Conservation (phyloP, 2,113 vertebrate species). For the Crotalus helleri region DNA sequence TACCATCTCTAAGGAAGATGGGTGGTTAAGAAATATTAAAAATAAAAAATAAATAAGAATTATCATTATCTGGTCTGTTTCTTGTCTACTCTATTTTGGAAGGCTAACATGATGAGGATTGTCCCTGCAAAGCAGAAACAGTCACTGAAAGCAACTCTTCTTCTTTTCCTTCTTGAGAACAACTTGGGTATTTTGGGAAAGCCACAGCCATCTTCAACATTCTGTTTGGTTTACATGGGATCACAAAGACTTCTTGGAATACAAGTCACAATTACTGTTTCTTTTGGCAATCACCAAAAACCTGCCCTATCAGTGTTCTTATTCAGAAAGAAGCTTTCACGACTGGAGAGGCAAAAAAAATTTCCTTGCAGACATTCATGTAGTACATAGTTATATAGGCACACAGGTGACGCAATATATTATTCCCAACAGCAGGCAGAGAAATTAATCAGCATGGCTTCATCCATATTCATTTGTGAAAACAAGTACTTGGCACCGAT, state of each 20-base stretch:
- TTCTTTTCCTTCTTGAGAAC: too few species aligned
- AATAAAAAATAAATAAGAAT: not conserved
- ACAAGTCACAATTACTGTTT: not conserved
- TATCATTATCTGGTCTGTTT: not conserved
- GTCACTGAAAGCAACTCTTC: too few species aligned
- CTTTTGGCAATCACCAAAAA: not conserved
- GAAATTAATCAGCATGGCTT: not conserved
- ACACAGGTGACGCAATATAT: not conserved
- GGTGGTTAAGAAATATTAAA: not conserved
- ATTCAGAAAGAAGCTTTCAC: not conserved
- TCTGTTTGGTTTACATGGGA: not conserved
- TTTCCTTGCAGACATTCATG: not conserved
- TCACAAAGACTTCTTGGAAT: not conserved
- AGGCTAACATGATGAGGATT: not conserved
- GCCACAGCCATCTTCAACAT: not conserved
- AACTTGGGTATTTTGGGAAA: too few species aligned
- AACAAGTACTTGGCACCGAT: not conserved
- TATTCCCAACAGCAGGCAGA: not conserved
- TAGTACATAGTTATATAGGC: not conserved
- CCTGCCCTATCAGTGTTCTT: not conserved
- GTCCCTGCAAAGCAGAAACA: too few species aligned
- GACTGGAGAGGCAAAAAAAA: not conserved
- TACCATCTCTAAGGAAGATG: not conserved
- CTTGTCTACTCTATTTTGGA: not conserved
- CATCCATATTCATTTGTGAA: not conserved